These are phyloP conservation scores for Drosophila arawakana DNA, from an alignment of 1,140 invertebrate species.

Conservation along the genomic window DNA sequence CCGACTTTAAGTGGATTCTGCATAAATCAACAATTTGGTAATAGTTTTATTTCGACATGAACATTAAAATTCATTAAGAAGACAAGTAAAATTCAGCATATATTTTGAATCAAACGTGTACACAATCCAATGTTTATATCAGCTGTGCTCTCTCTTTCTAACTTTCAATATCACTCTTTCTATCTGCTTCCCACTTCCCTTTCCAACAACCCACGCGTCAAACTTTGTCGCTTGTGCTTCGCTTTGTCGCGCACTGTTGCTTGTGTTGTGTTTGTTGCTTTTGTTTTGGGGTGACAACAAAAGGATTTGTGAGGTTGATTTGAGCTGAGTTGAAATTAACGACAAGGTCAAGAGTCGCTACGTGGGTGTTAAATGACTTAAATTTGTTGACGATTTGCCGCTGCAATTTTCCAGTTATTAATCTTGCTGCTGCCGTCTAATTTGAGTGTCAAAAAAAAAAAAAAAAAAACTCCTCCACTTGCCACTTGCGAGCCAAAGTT, in stretches of 20 bases:
- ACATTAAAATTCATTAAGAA: too few species aligned
- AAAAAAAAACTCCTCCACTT: not conserved
- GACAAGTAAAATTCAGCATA: too few species aligned
- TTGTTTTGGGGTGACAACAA: constrained; percentile 38
- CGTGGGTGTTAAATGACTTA: constrained; percentile 53
- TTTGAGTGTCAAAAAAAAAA: constrained; percentile 42
- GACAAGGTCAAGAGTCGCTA: constrained; percentile 66
- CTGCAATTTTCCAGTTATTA: constrained; percentile 77
- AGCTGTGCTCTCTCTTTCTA: not conserved
- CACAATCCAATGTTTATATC: not conserved
- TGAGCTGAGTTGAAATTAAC: constrained; percentile 31
- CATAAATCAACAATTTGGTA: too few species aligned
- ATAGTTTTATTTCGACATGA: too few species aligned
- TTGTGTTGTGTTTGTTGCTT: too few species aligned
- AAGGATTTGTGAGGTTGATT: constrained; percentile 52
- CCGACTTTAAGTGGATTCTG: too few species aligned
- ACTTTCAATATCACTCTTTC: not conserved
- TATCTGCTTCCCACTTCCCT: not conserved
- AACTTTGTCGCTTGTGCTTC: not conserved
- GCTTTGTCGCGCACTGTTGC: not conserved
- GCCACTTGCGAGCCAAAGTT: not conserved
- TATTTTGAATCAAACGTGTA: too few species aligned
- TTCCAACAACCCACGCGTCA: not conserved
- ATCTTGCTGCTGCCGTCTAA: constrained; percentile 50
- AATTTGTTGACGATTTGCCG: constrained; percentile 69